Conservation (phyloP, 2,113 vertebrate genomes). For the Picathartes gymnocephalus region DNA sequence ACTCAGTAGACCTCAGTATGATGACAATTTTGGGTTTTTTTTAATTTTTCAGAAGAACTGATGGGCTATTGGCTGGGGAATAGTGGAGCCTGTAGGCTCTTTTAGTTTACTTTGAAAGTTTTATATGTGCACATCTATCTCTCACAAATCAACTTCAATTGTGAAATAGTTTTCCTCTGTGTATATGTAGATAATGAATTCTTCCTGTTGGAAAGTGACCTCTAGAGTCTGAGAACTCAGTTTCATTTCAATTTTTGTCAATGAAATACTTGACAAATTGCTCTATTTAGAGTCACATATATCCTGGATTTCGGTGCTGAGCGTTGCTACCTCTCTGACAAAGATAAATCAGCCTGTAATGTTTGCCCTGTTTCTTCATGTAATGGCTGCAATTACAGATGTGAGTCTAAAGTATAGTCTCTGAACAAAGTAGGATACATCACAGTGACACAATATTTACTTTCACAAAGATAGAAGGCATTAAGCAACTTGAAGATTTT, state of each 20-base stretch:
- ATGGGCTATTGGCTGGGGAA: not conserved
- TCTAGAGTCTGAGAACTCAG: conserved; percentile 57
- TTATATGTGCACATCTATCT: conserved; percentile 51
- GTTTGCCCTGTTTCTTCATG: conserved; percentile 19
- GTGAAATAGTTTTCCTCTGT: conserved; percentile 59
- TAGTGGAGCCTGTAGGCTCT: not conserved
- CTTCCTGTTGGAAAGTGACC: conserved; percentile 74
- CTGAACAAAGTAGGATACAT: not conserved
- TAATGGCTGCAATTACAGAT: conserved; percentile 23
- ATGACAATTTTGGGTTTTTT: not conserved
- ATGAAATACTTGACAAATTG: conserved; percentile 68
- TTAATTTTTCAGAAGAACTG: not conserved
- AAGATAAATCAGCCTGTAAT: conserved; percentile 55
- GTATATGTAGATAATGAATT: conserved; percentile 69
- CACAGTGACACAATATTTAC: conserved; percentile 1
- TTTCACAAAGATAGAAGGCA: not conserved
- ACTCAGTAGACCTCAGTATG: not conserved
- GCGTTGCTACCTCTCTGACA: conserved; percentile 47
- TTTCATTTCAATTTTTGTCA: conserved; percentile 74
- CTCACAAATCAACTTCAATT: conserved; percentile 65
- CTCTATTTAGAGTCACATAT: conserved; percentile 52
- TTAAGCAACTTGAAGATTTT: not conserved
- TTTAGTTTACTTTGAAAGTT: conserved; percentile 52
- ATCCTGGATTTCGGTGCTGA: conserved; percentile 52
- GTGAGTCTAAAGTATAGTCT: not conserved